Conservation (phyloP, 1,140 invertebrate genomes). For the Phenacoccus solenopsis region DNA sequence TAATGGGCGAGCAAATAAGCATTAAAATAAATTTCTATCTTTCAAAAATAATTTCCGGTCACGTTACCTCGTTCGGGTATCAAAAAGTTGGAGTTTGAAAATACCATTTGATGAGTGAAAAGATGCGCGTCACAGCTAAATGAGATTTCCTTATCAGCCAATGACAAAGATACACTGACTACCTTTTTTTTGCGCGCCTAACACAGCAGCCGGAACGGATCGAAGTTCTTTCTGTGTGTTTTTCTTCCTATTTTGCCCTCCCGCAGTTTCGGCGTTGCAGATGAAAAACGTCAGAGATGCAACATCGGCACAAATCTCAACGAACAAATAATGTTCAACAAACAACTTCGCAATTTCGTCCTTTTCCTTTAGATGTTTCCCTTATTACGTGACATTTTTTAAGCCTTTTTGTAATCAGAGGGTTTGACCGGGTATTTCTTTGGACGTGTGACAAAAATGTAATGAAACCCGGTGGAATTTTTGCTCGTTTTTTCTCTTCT, state of each 20-base stretch:
- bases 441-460: neutral
- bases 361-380: neutral
- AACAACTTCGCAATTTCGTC: neutral
- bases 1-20: neutral
- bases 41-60: neutral
- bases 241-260: neutral
- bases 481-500: neutral
- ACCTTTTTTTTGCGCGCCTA: neutral
- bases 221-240: too few relatives aligned
- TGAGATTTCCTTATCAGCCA: neutral
- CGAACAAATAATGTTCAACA: constrained; percentile 2
- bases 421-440: neutral
- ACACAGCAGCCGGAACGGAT: too few relatives aligned
- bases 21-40: neutral
- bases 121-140: neutral
- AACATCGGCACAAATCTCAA: constrained; percentile 1
- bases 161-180: neutral
- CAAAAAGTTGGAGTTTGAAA: neutral
- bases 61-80: neutral
- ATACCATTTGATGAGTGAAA: neutral
- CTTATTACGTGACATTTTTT: neutral
- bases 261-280: neutral
- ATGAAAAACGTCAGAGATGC: constrained; percentile 1
- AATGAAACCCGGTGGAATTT: neutral
- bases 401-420: neutral